Base-by-base conservation (phyloP, 2,113 vertebrate genomes). In the Siniperca knerii region DNA sequence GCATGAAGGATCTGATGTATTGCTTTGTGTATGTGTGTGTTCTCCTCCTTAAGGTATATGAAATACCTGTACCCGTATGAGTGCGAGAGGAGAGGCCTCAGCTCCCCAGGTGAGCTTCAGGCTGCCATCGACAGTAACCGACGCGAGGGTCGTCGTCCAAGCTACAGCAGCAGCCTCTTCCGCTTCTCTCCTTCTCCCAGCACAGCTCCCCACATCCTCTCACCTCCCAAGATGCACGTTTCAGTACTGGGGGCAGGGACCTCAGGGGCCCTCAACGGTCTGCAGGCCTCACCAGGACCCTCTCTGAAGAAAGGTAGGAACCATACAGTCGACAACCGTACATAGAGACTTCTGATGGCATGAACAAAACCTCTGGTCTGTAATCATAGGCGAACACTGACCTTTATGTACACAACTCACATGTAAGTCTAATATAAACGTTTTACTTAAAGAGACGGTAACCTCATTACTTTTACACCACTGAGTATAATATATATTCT, bases 61-160 rank as follows among this genome's bases (percentile, higher is more conserved):
- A 99, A 99, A 93, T 99, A 99, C 91, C 95, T 99, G 11, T 99
- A 99, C 8, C 97, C 98, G 6, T 99, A 96, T 0, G 98, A 99
- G 91, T 99, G 98, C 2, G 98, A 99, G 95, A 97, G 97, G 92
- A 99, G 98, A 84, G 96, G 97, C 6, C 95, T 99, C 89, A 99
- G 98, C 92, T 99, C 98, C 37, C 98, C 98, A 0, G 97, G 96
- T 0, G 98, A 99, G 93, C 96, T 99, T 3, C 98, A 99, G 95
- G 97, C 98, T 0, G 98, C 98, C 57, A 99, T 99, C 1, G 98
- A 99, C 21, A 98, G 98, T 90, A 99, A 99, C 94, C 92, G 98
- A 0, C 95, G 98, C 0, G 98, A 99, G 81, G 98, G 98, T 62
- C 96, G 98, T 3, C 96, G 98, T 77, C 98, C 98, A 8, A 97